Base-by-base conservation (phyloP, 2,113 vertebrate genomes). In the Rhinogobius similis region DNA sequence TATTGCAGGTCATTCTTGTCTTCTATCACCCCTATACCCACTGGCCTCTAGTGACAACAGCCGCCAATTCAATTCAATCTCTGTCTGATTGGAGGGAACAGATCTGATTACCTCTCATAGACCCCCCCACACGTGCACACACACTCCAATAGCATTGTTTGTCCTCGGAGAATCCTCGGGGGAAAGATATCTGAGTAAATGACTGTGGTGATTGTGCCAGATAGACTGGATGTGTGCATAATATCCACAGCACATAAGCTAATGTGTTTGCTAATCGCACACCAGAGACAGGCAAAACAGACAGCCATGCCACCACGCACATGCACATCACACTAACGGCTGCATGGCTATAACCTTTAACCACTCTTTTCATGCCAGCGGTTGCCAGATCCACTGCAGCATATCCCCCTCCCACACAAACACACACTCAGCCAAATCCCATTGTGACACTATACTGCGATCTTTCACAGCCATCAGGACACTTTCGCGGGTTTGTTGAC, bases 241-340 rank as follows among this genome's bases (percentile, higher is more conserved):
- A 87, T 82, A 90, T 86, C 79, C 88, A 88, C 87, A 82, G 68
- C 5, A 77, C 87, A 80, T 58, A 79, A 86, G 86, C 86, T 90
- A 88, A 91, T 91, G 86, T 87, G 85, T 89, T 87, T 86, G 83
- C 84, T 89, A 90, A 91, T 89, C 84, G 76, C 86, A 87, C 87
- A 85, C 82, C 80, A 82, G 89, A 90, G 89, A 91, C 65, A 23
- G 65, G 62, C 78, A 81, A 70, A 82, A 82, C 50, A 76, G 61
- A 55, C 74, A 72, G 59, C 46, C 46, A 43, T 65, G 38, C 70
- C 68, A 27, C 36, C 59, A 50, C 39, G 18, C 58, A 27, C 20
- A 46, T 59, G 41, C 67, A 39, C 61, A 67, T 72, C 77, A 82
- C 72, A 72, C 87, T 79, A 83, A 84, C 87, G 87, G 87, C 86